Base-by-base conservation (phyloP, 2,888 invertebrate species). In the Caenorhabditis becei region DNA sequence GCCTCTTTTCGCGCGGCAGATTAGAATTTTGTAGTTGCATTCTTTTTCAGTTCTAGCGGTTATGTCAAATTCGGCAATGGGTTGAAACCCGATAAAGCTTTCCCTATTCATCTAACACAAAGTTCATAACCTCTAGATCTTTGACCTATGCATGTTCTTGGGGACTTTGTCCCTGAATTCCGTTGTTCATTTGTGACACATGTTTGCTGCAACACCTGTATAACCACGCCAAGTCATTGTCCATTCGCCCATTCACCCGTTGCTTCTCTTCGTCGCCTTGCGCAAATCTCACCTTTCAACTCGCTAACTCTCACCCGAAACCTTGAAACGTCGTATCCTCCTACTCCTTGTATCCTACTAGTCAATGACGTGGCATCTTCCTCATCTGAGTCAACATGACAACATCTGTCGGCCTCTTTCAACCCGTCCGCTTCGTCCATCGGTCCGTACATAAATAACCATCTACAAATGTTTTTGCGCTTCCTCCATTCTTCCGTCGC, bases 151-250 rank as follows among this genome's bases (percentile, higher is more conserved):
- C n/a, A n/a, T n/a, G n/a, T n/a, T n/a, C n/a, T n/a, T n/a, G n/a
- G n/a, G n/a, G n/a, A n/a, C n/a, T n/a, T n/a, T n/a, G n/a, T n/a
- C n/a, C n/a, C n/a, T n/a, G n/a, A n/a, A n/a, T n/a, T n/a, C n/a
- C n/a, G n/a, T n/a, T n/a, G n/a, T n/a, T n/a, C n/a, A n/a, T n/a
- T n/a, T n/a, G n/a, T 10, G 32, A 7, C 32, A 32, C 32, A 7
- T 53, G 14, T 18, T 24, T 26, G 53, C 16, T 41, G 41, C 37
- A 65, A 47, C 72, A 72, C 56, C 72, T 72, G 72, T 49, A 28
- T 32, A 10, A 32, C 32, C 10, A 32, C 32, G 32, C 10, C 23
- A 23, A 54, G 49, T 53, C 61, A 53, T 71, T 23, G 20, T 53
- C 49, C 18, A 2, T 23, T 28, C 47, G n/a, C 20, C 63, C n/a